phyloP scores from a whole-genome alignment of 2,113 vertebrate genomes.

The Cynopterus brachyotis region DNA sequence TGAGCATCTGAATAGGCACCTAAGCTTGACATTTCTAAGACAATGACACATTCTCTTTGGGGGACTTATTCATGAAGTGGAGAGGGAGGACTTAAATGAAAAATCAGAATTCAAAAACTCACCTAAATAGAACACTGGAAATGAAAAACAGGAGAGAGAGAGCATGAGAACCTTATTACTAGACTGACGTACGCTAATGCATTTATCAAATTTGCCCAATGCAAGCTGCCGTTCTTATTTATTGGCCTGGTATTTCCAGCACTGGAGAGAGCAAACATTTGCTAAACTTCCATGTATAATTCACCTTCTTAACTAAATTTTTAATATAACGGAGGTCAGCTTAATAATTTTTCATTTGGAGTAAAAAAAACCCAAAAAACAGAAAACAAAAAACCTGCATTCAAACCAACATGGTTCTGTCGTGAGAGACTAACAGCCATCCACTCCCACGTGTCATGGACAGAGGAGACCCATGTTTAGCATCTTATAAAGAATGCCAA shows the following conservation, averaged over 20 bases:
- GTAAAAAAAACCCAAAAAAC: background rate
- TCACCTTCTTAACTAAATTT: background rate
- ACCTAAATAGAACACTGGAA: conserved; percentile 88
- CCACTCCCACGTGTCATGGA: background rate
- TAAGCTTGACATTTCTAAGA: conserved; percentile 75
- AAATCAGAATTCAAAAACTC: conserved; percentile 81
- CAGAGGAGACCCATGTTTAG: background rate
- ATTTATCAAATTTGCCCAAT: conserved; percentile 61
- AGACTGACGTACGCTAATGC: conserved; percentile 59
- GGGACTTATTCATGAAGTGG: conserved; percentile 72
- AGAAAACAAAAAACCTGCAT: background rate
- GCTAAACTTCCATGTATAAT: conserved; percentile 36
- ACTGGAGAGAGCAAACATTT: conserved; percentile 50
- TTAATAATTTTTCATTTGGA: conserved; percentile 20
- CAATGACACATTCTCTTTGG: conserved; percentile 74
- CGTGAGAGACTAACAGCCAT: conserved; percentile 21
- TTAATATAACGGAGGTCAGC: conserved; percentile 11
- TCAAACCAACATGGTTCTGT: conserved; percentile 12
- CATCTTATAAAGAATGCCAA: conserved; percentile 1
- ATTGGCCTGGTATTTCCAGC: conserved; percentile 45
- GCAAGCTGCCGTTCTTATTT: conserved; percentile 51
- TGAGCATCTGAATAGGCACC: conserved; percentile 79
- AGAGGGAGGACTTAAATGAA: conserved; percentile 75
- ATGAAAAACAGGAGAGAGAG: conserved; percentile 81
- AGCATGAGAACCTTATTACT: conserved; percentile 80